Conservation (phyloP, 1,140 invertebrate genomes). For the Dufourea novaeangliae region DNA sequence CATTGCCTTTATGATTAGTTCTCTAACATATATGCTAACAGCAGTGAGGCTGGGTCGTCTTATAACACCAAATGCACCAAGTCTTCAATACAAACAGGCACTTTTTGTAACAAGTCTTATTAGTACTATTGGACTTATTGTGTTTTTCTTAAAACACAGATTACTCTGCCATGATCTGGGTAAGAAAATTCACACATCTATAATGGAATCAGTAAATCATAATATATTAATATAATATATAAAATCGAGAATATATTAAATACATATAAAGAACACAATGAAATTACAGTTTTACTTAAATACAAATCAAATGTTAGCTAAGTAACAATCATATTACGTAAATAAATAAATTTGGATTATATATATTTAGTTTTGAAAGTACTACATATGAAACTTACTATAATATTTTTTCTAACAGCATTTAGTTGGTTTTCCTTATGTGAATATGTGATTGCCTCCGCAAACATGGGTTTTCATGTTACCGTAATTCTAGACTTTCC, state of each 20-base stretch:
- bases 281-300: constrained; percentile 7
- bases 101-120: constrained; percentile 89
- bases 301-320: constrained; percentile 3
- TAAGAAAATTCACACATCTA: constrained; percentile 80
- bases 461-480: constrained; percentile 95
- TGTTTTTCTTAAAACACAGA: constrained; percentile 94
- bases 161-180: constrained; percentile 93
- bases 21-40: constrained; percentile 91
- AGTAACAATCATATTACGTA: constrained; percentile 4
- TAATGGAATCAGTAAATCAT: not conserved
- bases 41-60: constrained; percentile 82
- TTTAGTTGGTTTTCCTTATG: constrained; percentile 97
- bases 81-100: constrained; percentile 87
- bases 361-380: not conserved
- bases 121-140: constrained; percentile 90
- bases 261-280: too few relatives aligned
- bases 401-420: constrained; percentile 84
- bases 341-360: constrained; percentile 12
- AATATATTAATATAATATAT: not conserved
- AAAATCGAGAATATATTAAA: not conserved
- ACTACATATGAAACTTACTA: constrained; percentile 29
- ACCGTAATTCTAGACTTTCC: constrained; percentile 93
- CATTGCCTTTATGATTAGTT: constrained; percentile 94
- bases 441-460: constrained; percentile 94
- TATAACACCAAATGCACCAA: constrained; percentile 80